Evolutionary conservation across 53 echinoderm and acorn worm genomes (phyloP), one percentile per base, ranked within the genome.

Genomic region (Luidia sarsii): DNA sequence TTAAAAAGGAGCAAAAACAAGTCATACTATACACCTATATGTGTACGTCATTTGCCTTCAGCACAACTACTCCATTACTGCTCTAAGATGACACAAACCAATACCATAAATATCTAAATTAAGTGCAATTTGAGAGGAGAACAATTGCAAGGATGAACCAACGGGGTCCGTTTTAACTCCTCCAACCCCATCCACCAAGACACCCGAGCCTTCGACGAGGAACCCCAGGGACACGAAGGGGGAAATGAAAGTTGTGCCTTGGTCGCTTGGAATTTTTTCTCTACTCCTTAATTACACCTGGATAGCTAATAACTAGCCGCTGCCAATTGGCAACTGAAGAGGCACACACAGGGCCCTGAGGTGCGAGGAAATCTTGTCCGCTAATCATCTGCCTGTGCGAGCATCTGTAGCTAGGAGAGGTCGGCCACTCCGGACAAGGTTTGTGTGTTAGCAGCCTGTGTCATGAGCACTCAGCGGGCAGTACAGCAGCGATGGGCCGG

Each of bases 351-450:
- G 1, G 18, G 23, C 77, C 77, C 77, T 23, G 61, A 45, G 59
- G 77, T 27, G 30, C 5, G 77, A 20, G 60, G 19, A 61, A 61
- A 61, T 77, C 77, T 48, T 45, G 43, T 29, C 60, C 77, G 19
- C 35, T 57, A 38, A 77, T 77, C 77, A 77, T 59, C 77, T 77
- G 77, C 46, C 77, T n/a, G n/a, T n/a, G n/a, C n/a, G n/a, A n/a
- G n/a, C n/a, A n/a, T n/a, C n/a, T n/a, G n/a, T n/a, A n/a, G n/a
- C n/a, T n/a, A n/a, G n/a, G n/a, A n/a, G n/a, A n/a, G n/a, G n/a
- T n/a, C n/a, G n/a, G n/a, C 48, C 77, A 60, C 41, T 77, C 77
- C 61, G 77, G 77, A 46, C 61, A 29, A 36, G 45, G 23, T 48
- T 61, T 39, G 33, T n/a, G 28, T 31, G 32, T 15, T 32, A 45